Percentiles rank a stretch among this genome's conserved stretches.
Evolutionary conservation across 2,888 invertebrate genomes (phyloP).

Genomic region (Euclidia mi): DNA sequence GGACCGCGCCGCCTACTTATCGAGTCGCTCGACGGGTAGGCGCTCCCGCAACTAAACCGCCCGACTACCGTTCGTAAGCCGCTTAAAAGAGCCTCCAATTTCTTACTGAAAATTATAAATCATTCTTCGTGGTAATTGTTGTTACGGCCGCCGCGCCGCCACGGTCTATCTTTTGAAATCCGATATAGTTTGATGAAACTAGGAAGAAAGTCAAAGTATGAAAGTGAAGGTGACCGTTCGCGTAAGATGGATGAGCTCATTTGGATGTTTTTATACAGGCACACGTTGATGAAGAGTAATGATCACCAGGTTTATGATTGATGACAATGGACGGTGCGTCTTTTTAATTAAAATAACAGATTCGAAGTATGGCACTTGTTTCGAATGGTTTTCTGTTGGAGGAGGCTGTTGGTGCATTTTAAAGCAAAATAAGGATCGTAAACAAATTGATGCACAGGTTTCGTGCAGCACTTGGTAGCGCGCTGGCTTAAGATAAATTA

Average conservation of each 20-base stretch:
- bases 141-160: background rate
- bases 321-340: conserved; percentile 17
- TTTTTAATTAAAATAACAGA: background rate
- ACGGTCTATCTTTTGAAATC: too few species aligned
- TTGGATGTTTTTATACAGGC: conserved; percentile 23
- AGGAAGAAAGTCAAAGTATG: background rate
- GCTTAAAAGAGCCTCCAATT: conserved; percentile 26
- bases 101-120: conserved; percentile 40
- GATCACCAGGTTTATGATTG: conserved; percentile 41
- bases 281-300: conserved; percentile 49
- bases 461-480: too few species aligned
- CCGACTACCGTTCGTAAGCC: conserved; percentile 12
- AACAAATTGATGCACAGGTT: background rate
- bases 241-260: conserved; percentile 36
- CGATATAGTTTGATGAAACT: background rate
- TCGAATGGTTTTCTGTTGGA: background rate
- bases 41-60: conserved; percentile 23
- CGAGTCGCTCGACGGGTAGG: conserved; percentile 43
- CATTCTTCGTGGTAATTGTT: conserved; percentile 31
- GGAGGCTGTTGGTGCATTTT: background rate
- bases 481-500: too few species aligned
- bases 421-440: background rate
- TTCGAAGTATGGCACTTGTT: background rate
- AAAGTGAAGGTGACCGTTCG: background rate
- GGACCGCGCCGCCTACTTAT: conserved; percentile 56